These are phyloP conservation scores for Prionailurus viverrinus DNA, from an alignment of 2,113 vertebrate species.

Conservation along the genomic window DNA sequence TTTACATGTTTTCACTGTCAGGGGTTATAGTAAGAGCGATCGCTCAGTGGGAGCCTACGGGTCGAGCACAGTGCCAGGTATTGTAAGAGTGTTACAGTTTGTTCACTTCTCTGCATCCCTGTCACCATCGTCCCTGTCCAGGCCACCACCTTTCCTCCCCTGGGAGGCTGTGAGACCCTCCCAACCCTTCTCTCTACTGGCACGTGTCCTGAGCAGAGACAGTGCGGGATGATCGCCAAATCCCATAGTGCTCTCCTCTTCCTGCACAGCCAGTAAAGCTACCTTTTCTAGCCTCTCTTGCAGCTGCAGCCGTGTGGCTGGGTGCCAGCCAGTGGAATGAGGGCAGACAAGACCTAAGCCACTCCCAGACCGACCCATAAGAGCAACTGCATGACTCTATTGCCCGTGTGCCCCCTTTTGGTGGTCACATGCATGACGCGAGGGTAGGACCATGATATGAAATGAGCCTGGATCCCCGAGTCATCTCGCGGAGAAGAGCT, in stretches of 20 bases:
- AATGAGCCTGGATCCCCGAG: not conserved
- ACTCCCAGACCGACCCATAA: not conserved
- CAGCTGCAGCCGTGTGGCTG: not conserved
- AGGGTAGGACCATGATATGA: not conserved
- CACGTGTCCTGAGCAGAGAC: not conserved
- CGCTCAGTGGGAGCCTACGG: fast-evolving
- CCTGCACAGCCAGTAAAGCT: not conserved
- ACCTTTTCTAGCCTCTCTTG: not conserved
- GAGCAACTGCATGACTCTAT: not conserved
- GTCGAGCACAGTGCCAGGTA: fast-evolving
- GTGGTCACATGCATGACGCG: fast-evolving
- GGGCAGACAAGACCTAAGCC: not conserved
- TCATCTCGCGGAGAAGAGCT: not conserved
- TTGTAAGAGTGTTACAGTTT: fast-evolving
- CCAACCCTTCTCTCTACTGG: not conserved
- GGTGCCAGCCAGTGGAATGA: not conserved
- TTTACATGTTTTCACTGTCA: not conserved
- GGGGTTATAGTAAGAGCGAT: not conserved
- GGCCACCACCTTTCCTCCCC: not conserved
- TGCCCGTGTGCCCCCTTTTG: not conserved
- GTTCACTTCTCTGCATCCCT: not conserved
- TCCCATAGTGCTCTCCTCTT: not conserved
- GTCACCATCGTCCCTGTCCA: fast-evolving
- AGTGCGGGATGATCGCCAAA: not conserved
- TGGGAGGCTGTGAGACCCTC: not conserved